phyloP scores from a whole-genome alignment of 2,888 invertebrate genomes.

The Bugula neritina region DNA sequence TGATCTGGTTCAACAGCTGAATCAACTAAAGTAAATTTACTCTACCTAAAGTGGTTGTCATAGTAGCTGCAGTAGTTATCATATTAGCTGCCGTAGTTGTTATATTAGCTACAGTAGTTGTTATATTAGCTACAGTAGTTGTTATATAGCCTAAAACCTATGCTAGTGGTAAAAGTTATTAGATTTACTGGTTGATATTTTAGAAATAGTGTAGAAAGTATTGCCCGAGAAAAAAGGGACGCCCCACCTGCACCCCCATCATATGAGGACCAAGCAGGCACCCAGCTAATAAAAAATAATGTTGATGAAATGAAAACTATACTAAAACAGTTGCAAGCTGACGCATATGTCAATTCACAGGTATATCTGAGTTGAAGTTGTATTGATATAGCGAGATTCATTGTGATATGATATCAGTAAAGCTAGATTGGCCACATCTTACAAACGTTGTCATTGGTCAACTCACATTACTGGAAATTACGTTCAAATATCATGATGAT shows the following conservation, averaged over 20 bases:
- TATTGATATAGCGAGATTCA: not conserved
- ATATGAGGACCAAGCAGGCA: not conserved
- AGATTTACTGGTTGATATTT: not conserved
- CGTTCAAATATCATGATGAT: too few species aligned
- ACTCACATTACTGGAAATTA: too few species aligned
- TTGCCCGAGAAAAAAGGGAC: not conserved
- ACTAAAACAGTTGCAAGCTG: conserved; percentile 12
- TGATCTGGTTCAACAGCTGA: conserved; percentile 3
- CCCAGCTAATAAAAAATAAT: not conserved
- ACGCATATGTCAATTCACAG: not conserved
- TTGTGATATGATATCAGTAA: too few species aligned
- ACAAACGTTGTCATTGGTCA: too few species aligned
- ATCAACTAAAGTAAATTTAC: conserved; percentile 2
- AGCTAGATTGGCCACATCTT: too few species aligned
- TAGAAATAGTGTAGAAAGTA: not conserved
- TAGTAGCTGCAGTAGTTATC: not conserved
- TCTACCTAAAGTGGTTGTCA: not conserved
- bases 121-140: not conserved
- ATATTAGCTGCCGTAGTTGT: not conserved
- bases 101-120: not conserved
- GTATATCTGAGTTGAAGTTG: not conserved
- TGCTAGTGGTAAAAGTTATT: not conserved
- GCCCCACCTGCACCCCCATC: not conserved
- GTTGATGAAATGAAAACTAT: conserved; percentile 1
- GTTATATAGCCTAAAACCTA: not conserved